A percentile compares a stretch with the other conserved stretches of the same genome.
phyloP scores from a whole-genome alignment of 2,888 invertebrate genomes.

The Drosophila quinaria region DNA sequence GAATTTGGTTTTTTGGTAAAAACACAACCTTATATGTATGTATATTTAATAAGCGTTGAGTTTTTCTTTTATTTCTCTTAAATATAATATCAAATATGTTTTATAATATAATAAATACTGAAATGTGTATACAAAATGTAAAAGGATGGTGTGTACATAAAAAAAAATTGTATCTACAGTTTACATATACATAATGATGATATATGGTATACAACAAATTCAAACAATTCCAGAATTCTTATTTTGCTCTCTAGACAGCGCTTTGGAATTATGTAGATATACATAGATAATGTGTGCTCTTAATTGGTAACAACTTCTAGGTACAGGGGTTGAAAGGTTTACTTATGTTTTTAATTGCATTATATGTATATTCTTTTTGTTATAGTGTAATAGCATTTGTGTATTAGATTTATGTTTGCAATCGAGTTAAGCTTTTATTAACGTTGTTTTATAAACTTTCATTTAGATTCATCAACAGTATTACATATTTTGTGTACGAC shows the following conservation, averaged over 20 bases:
- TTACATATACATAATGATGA: conserved; percentile 60
- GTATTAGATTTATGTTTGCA: conserved; percentile 34
- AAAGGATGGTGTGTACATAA: conserved; percentile 57
- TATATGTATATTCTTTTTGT: conserved; percentile 19
- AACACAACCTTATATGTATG: conserved; percentile 65
- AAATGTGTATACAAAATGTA: conserved; percentile 73
- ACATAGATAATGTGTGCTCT: conserved; percentile 53
- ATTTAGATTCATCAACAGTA: conserved; percentile 72
- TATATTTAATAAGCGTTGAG: conserved; percentile 77
- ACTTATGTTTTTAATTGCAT: conserved; percentile 43
- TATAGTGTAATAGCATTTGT: conserved; percentile 46
- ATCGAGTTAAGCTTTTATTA: conserved; percentile 59
- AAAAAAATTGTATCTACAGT: conserved; percentile 65
- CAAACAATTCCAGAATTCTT: conserved; percentile 50
- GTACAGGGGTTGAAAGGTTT: conserved; percentile 64
- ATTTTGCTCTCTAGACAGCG: conserved; percentile 38
- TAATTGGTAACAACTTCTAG: conserved; percentile 76
- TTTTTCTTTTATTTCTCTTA: conserved; percentile 74
- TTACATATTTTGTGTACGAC: conserved; percentile 63
- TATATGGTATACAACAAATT: conserved; percentile 62
- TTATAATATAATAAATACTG: conserved; percentile 65
- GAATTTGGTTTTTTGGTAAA: conserved; percentile 52
- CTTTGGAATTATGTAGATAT: conserved; percentile 52
- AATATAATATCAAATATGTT: conserved; percentile 71
- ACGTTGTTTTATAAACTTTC: conserved; percentile 80